These are phyloP conservation scores for Crocuta crocuta DNA, from an alignment of 2,113 vertebrate genomes.

Conservation along the genomic window DNA sequence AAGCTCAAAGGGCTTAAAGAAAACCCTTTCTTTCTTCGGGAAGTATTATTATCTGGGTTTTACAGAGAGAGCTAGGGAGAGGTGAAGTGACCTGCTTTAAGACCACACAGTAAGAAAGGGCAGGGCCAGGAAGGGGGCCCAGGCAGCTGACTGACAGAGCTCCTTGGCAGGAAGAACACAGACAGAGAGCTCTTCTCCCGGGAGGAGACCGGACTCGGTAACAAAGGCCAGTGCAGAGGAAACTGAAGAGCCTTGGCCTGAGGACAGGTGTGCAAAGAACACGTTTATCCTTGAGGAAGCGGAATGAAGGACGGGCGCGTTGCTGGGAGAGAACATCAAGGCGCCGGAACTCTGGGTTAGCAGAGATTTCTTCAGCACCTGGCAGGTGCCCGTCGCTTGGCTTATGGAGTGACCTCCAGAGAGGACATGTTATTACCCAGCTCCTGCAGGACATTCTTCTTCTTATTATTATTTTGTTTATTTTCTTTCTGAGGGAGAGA, in stretches of 20 bases:
- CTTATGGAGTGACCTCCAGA: neutral
- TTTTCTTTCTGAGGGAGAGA: too few species aligned
- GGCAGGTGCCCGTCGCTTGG: rapidly evolving
- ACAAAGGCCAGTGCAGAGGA: neutral
- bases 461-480: too few species aligned
- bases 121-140: neutral
- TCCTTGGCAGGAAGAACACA: neutral
- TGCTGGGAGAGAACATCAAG: neutral
- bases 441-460: neutral
- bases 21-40: neutral
- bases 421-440: neutral
- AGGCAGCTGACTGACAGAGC: neutral
- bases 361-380: neutral
- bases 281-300: neutral
- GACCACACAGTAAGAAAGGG: constrained; percentile 16
- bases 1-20: constrained; percentile 28
- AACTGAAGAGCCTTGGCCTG: neutral
- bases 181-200: neutral
- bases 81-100: constrained; percentile 46
- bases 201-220: too few species aligned
- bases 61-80: neutral
- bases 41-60: constrained; percentile 21
- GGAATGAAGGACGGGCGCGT: neutral
- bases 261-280: neutral
- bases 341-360: too few species aligned